Evolutionary conservation across 2,113 vertebrate genomes (phyloP).

Genomic region (Stomatorhinus ivindoensis): DNA sequence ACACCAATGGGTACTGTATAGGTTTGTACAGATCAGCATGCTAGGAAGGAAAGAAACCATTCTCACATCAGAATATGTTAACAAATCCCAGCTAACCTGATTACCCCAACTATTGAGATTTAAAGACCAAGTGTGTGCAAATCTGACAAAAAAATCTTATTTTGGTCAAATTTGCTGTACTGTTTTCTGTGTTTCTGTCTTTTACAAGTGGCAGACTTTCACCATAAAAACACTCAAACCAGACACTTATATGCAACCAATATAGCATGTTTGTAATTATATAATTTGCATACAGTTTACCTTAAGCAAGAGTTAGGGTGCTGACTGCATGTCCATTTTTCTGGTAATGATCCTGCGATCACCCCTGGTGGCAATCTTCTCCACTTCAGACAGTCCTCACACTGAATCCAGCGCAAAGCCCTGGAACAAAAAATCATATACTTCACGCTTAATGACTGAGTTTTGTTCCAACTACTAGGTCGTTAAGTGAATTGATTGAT

Average conservation of each 20-base stretch:
- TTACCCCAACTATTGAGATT: neutral
- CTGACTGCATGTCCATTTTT: conserved; percentile 64
- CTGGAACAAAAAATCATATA: conserved; percentile 26
- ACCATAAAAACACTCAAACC: neutral
- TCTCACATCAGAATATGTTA: neutral
- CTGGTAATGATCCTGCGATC: conserved; percentile 49
- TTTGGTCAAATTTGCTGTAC: neutral
- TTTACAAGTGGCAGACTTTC: neutral
- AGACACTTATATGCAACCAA: neutral
- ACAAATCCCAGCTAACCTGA: neutral
- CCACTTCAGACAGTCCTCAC: conserved; percentile 74
- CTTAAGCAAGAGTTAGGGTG: conserved; percentile 59
- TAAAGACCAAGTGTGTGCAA: neutral
- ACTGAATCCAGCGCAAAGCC: conserved; percentile 60
- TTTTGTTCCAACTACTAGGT: too few relatives aligned
- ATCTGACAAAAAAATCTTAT: neutral
- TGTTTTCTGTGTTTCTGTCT: neutral
- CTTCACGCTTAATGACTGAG: neutral
- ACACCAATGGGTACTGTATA: neutral
- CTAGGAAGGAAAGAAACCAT: neutral
- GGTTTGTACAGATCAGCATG: neutral
- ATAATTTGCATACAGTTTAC: conserved; percentile 35
- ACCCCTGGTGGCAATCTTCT: conserved; percentile 52
- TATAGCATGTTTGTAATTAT: neutral
- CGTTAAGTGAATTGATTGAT: too few relatives aligned